Evolutionary conservation across 2,888 invertebrate species (phyloP).

Genomic region (Leucophenga maculata): DNA sequence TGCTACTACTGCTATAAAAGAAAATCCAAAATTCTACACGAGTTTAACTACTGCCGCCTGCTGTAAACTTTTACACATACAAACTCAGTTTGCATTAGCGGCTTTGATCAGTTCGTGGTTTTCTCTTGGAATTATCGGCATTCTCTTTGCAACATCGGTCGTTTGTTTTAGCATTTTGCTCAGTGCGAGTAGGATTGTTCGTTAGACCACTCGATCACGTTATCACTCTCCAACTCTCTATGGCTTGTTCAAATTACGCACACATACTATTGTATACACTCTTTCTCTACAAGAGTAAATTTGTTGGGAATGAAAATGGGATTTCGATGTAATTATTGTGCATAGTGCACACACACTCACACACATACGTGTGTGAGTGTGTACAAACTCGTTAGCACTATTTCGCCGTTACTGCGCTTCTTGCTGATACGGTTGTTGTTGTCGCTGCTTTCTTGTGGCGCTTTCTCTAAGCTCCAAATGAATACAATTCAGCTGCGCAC

Average conservation of each 20-base stretch:
- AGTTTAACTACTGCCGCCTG: not conserved
- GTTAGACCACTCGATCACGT: not conserved
- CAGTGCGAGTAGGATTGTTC: too few relatives aligned
- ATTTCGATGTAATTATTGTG: not conserved
- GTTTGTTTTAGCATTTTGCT: too few relatives aligned
- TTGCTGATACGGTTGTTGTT: not conserved
- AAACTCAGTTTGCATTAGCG: not conserved
- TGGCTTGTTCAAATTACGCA: not conserved
- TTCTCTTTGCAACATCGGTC: too few relatives aligned
- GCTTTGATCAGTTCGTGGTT: too few relatives aligned
- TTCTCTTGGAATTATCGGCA: too few relatives aligned
- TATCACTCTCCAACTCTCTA: too few relatives aligned
- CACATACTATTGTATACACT: not conserved
- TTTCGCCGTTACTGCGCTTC: not conserved
- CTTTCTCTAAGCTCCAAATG: conserved; percentile 15
- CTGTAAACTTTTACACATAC: not conserved
- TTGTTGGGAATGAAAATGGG: not conserved
- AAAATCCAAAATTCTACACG: not conserved
- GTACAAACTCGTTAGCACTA: not conserved
- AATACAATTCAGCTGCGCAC: not conserved
- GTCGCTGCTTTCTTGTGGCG: conserved; percentile 24
- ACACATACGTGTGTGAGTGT: not conserved
- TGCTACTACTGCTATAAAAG: not conserved
- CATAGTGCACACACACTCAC: too few relatives aligned
- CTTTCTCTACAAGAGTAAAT: not conserved